Evolutionary conservation across 2,797 vertebrate species (phyloP).

Genomic region (Yasuhikotakia modesta): DNA sequence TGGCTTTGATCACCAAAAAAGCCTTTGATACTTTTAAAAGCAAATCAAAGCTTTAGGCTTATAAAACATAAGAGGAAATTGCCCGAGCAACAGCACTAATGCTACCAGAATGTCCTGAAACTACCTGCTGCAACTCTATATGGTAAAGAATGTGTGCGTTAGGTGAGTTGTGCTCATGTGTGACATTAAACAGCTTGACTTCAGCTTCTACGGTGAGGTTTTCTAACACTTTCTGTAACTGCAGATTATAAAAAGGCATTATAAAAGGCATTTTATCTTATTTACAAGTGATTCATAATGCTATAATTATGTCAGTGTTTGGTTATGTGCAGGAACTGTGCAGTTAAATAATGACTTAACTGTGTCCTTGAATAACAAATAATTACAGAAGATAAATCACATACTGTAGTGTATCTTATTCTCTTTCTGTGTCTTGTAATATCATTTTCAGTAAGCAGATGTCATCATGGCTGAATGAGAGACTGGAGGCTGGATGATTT

Average conservation of each 20-base stretch:
- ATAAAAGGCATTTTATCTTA: slow-evolving; percentile 32
- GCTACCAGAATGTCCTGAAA: slow-evolving; percentile 8
- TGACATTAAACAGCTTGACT: not conserved
- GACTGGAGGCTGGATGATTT: slow-evolving; percentile 13
- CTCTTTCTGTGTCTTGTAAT: slow-evolving; percentile 7
- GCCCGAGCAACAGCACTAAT: not conserved
- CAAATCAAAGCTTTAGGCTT: not conserved
- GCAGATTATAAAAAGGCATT: slow-evolving; percentile 17
- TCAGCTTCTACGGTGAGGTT: not conserved
- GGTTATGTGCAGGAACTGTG: not conserved
- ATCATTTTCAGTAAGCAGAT: not conserved
- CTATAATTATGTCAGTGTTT: slow-evolving; percentile 30
- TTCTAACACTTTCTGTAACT: not conserved
- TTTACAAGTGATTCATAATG: slow-evolving; percentile 39
- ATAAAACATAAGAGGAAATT: not conserved
- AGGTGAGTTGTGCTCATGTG: slow-evolving; percentile 14
- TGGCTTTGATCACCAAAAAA: too few relatives aligned
- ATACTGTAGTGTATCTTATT: slow-evolving; percentile 17
- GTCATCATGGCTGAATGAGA: not conserved
- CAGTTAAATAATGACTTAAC: slow-evolving; percentile 8
- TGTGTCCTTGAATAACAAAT: not conserved
- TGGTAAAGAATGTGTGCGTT: slow-evolving; percentile 10
- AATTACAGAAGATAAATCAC: not conserved
- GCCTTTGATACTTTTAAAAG: too few relatives aligned
- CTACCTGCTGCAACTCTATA: not conserved